Conservation (phyloP, 2,113 vertebrate species). For the Caranx ignobilis region DNA sequence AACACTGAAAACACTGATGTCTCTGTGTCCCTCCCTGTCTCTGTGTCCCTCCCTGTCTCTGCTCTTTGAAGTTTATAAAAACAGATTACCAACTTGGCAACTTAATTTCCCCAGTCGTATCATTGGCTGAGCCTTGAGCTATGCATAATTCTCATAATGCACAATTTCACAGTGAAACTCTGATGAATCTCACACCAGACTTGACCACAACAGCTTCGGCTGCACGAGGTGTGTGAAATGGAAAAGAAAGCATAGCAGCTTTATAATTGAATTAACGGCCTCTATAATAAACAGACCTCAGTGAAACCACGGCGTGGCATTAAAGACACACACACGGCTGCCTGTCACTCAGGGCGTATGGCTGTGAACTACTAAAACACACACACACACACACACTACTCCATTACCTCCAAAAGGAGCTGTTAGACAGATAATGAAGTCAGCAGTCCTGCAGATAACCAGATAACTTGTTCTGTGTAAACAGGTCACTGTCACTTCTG, state of each 20-base stretch:
- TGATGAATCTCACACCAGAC: constrained; percentile 32
- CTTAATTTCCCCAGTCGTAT: constrained; percentile 50
- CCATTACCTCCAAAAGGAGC: constrained; percentile 53
- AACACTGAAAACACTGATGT: constrained; percentile 3
- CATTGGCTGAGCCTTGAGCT: constrained; percentile 41
- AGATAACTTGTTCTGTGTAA: constrained; percentile 55
- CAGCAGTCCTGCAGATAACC: constrained; percentile 60
- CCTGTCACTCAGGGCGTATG: no score
- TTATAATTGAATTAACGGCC: constrained; percentile 4
- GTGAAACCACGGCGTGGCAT: no score
- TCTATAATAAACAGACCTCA: not conserved
- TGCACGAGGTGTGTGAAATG: not conserved
- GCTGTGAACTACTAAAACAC: no score
- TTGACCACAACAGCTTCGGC: constrained; percentile 12
- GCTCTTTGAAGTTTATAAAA: constrained; percentile 60
- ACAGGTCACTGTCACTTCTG: constrained; percentile 71
- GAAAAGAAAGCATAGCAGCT: not conserved
- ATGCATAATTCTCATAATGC: constrained; percentile 32
- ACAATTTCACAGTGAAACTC: constrained; percentile 44
- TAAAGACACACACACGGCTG: no score
- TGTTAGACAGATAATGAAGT: constrained; percentile 68
- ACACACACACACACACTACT: constrained; percentile 24
- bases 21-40: not conserved
- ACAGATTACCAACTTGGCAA: constrained; percentile 53
- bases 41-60: not conserved